These are phyloP conservation scores for Saccostrea echinata DNA, from an alignment of 1,140 invertebrate genomes.

Conservation along the genomic window DNA sequence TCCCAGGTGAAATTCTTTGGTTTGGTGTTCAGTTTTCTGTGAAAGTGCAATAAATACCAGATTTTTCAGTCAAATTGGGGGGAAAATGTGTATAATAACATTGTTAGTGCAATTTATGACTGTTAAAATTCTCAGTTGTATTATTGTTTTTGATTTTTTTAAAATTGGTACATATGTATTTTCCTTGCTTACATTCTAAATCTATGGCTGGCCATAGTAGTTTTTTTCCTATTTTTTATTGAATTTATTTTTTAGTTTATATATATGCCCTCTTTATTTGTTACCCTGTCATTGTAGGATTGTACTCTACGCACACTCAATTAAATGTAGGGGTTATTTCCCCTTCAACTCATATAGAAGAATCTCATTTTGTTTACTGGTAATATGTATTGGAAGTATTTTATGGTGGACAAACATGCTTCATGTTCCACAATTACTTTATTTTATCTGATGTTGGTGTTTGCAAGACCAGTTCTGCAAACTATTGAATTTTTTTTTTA, in stretches of 20 bases:
- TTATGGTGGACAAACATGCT: too few relatives aligned
- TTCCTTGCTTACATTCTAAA: neutral
- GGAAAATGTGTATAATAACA: neutral
- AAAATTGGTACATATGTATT: neutral
- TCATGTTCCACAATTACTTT: too few relatives aligned
- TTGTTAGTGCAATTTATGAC: constrained; percentile 22
- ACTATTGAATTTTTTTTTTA: neutral
- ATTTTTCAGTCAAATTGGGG: constrained; percentile 8
- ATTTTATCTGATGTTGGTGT: too few relatives aligned
- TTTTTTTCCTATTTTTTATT: neutral
- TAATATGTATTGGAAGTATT: too few relatives aligned
- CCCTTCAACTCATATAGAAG: neutral
- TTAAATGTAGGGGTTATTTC: constrained; percentile 2
- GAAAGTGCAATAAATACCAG: constrained; percentile 26
- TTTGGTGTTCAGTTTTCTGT: neutral
- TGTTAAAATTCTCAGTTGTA: neutral
- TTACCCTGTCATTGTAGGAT: neutral
- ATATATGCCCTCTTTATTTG: neutral
- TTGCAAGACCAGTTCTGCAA: neutral
- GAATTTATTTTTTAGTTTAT: neutral
- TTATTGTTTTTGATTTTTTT: neutral
- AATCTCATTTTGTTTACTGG: constrained; percentile 1
- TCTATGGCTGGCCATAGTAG: constrained; percentile 33
- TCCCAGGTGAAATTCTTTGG: neutral
- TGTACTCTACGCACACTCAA: constrained; percentile 17